Evolutionary conservation across 1,140 invertebrate genomes (phyloP), one percentile per base, ranked within the genome.

Genomic region (Macrocentrus cingulum): DNA sequence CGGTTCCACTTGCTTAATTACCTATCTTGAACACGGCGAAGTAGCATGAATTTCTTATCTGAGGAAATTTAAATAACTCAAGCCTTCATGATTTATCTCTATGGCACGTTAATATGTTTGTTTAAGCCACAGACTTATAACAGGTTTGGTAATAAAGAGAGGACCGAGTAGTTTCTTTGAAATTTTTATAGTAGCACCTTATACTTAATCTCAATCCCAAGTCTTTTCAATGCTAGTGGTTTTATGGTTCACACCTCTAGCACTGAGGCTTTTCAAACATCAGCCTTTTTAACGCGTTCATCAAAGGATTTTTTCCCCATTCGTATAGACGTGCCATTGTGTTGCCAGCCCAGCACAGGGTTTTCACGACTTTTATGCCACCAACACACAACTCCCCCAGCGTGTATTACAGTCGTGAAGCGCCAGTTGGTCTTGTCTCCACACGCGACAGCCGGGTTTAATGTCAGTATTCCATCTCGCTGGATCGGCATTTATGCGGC

Each of bases 401-500:
- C 29, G 11, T 44, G 13, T 44, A 44, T 44, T n/a, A n/a, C n/a
- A n/a, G n/a, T 34, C 29, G 11, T 34, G 6, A 7, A 46, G 19
- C 44, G n/a, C 36, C 51, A 15, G 36, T 34, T 20, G 39, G 11
- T n/a, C 34, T 22, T 19, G 16, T 23, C 44, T 4, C 3, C 22
- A 22, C 36, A 4, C 16, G 37, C 20, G n/a, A n/a, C 51, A 54
- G 51, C 37, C 39, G 51, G 51, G 20, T 11, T 22, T 52, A n/a
- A 20, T 22, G 34, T 52, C 18, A n/a, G 23, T 8, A 13, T 16
- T 46, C 18, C 9, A 46, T 42, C 42, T 36, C 44, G 51, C 51
- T 29, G 51, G 51, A n/a, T n/a, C n/a, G n/a, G n/a, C n/a, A n/a
- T n/a, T 54, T 39, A 54, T 54, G 23, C 51, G 44, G 23, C 11